Conservation (phyloP, 2,888 invertebrate species). For the Chrysopilus asiliformis region DNA sequence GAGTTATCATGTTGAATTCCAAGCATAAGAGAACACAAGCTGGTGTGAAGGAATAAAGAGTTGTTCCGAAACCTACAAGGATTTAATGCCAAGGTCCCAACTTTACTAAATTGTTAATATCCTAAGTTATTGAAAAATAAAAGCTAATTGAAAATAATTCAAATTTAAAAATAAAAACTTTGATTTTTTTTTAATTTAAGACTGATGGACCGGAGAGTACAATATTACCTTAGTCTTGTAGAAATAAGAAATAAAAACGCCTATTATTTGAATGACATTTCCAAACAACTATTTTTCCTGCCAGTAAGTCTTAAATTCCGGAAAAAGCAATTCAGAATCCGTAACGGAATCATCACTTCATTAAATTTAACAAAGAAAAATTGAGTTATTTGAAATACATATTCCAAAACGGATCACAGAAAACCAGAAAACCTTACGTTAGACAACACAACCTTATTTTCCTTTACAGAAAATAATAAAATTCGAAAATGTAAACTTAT, state of each 20-base stretch:
- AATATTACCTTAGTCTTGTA: neutral
- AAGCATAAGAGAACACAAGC: neutral
- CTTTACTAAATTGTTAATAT: neutral
- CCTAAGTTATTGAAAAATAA: neutral
- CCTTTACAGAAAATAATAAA: too few relatives aligned
- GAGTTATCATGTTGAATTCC: neutral
- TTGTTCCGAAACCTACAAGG: neutral
- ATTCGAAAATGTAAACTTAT: too few relatives aligned
- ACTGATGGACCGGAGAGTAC: too few relatives aligned
- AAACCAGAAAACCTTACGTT: too few relatives aligned
- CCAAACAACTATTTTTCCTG: neutral
- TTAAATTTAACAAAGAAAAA: too few relatives aligned
- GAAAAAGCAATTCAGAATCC: neutral
- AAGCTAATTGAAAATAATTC: neutral
- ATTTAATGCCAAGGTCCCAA: neutral
- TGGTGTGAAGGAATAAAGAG: neutral
- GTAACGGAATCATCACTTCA: too few relatives aligned
- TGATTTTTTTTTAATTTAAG: too few relatives aligned
- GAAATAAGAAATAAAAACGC: neutral
- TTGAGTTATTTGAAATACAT: too few relatives aligned
- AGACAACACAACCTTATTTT: too few relatives aligned
- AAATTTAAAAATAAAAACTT: too few relatives aligned
- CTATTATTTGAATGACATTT: neutral
- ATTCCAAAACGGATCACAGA: too few relatives aligned
- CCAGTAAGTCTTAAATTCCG: neutral